Base-by-base conservation (phyloP, 2,113 vertebrate genomes). In the Tretioscincus oriximinensis region DNA sequence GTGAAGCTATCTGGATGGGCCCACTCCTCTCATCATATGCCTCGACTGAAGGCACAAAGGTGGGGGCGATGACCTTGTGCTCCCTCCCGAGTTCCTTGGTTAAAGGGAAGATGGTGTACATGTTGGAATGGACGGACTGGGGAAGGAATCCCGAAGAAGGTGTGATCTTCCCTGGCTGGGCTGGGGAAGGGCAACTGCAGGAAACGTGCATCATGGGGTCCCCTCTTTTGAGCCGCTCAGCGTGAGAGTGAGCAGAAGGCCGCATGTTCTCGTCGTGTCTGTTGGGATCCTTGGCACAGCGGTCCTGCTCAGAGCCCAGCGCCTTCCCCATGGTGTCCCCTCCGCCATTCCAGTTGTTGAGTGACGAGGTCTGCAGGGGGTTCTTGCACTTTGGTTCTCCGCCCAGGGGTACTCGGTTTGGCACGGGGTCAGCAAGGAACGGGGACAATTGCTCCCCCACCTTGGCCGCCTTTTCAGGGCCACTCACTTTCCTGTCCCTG, bases 41-140 rank as follows among this genome's bases (percentile, higher is more conserved):
- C 94, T 98, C 98, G 73, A 98, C 96, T 80, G 97, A 98, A 97
- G 97, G 97, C 96, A 98, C 97, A 18, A 98, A 99, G 80, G 97
- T 99, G 76, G 98, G 97, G 63, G 97, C 97, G 63, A 95, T 98
- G 85, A 98, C 97, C 85, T 97, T 96, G 94, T 98, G 97, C 93
- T 99, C 98, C 81, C 96, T 97, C 81, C 93, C 93, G 4, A 94
- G 92, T 84, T 98, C 97, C 84, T 97, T 96, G 83, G 91, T 88
- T 24, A 93, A 84, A 0, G 95, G 95, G 84, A 95, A 96, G 88
- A 96, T 94, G 61, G 95, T 95, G 86, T 96, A 96, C 90, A 96
- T 91, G 85, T 91, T 93, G 41, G 95, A 89, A 78, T 94, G 93
- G 89, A 94, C 86, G 63, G 95, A 92, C 82, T 96, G 94, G 35